These are phyloP conservation scores for Dolichallabes microphthalmus DNA, from an alignment of 2,113 vertebrate species.

Conservation along the genomic window DNA sequence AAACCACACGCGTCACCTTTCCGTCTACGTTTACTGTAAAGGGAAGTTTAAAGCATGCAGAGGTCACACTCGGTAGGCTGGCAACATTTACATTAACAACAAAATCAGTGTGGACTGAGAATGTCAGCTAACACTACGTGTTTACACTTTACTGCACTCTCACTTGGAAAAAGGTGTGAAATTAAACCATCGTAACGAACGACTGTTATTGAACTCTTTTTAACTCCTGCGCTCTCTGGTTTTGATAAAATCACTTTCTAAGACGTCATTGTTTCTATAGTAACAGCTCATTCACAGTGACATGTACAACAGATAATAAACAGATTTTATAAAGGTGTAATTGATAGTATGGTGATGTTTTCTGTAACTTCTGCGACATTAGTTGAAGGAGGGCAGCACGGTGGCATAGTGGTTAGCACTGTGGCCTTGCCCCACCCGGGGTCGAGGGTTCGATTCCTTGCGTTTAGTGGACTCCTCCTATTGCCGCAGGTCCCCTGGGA, in stretches of 20 bases:
- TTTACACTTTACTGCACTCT: slow-evolving; percentile 1
- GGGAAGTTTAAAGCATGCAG: background rate
- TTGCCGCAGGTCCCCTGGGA: no score
- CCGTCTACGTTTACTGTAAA: slow-evolving; percentile 47
- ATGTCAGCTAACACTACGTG: background rate
- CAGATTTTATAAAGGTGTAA: background rate
- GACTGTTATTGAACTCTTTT: background rate
- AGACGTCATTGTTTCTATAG: background rate
- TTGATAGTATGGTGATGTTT: background rate
- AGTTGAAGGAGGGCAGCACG: background rate
- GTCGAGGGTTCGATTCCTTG: no score
- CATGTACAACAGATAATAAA: background rate
- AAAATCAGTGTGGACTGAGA: background rate
- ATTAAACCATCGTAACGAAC: background rate
- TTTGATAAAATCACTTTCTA: background rate
- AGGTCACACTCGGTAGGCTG: background rate
- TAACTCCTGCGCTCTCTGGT: background rate
- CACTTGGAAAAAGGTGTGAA: background rate
- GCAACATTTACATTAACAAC: background rate
- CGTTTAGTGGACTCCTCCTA: no score
- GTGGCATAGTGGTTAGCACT: no score
- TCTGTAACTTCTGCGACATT: background rate
- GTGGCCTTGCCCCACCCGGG: no score
- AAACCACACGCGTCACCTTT: slow-evolving; percentile 48
- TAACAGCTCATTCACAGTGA: background rate